These are phyloP conservation scores for Nesidiocoris tenuis DNA, from an alignment of 2,888 invertebrate species.

Conservation along the genomic window DNA sequence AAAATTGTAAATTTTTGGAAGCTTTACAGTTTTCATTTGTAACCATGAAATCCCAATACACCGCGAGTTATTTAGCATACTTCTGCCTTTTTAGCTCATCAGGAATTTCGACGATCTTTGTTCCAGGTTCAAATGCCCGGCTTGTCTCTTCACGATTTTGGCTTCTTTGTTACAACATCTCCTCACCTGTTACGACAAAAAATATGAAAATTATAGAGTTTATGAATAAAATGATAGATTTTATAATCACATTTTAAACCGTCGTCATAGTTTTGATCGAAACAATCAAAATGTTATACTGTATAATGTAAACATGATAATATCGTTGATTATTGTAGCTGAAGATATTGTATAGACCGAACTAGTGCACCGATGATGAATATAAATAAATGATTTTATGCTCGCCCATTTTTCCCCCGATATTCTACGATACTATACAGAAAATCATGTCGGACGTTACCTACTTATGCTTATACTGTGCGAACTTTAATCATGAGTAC, in stretches of 20 bases:
- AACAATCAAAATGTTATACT: background rate
- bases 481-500: too few relatives aligned
- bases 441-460: background rate
- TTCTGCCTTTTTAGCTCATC: too few relatives aligned
- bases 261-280: background rate
- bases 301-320: background rate
- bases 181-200: background rate
- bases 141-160: background rate
- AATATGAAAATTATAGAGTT: background rate
- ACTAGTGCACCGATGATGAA: constrained; percentile 10
- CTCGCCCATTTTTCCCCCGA: background rate
- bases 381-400: constrained; percentile 17
- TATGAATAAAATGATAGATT: background rate
- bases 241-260: background rate
- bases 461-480: background rate
- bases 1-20: too few relatives aligned
- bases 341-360: constrained; percentile 16
- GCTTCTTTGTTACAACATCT: background rate
- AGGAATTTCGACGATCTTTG: too few relatives aligned
- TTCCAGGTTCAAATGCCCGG: background rate
- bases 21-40: too few relatives aligned
- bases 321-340: background rate
- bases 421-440: background rate
- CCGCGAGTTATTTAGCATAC: too few relatives aligned
- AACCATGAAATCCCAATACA: too few relatives aligned